A percentile compares a stretch with the other conserved stretches of the same genome.
Conservation (phyloP, 2,113 vertebrate species). For the Hymenochirus boettgeri region DNA sequence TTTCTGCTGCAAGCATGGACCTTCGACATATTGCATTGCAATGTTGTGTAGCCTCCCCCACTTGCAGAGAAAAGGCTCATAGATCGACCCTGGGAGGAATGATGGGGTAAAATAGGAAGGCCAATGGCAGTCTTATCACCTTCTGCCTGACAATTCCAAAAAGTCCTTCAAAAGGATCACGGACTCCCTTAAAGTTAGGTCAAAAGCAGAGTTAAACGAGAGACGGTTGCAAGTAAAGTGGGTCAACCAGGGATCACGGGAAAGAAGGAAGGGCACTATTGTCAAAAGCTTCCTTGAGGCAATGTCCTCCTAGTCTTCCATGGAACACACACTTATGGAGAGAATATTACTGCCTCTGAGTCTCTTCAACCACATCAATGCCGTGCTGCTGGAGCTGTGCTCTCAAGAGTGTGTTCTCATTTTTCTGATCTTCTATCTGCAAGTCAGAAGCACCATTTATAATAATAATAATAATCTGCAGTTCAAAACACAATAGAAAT, state of each 20-base stretch:
- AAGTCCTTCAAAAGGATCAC: conserved; percentile 10
- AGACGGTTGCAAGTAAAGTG: neutral
- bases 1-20: neutral
- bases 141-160: conserved; percentile 10
- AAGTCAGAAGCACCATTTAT: neutral
- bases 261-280: neutral
- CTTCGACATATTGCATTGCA: neutral
- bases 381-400: conserved; percentile 80
- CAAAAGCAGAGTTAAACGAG: neutral
- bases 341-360: conserved; percentile 62
- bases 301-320: neutral
- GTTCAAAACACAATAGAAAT: neutral
- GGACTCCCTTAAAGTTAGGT: neutral
- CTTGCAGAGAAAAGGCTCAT: conserved; percentile 7
- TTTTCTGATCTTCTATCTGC: conserved; percentile 85
- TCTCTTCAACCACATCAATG: conserved; percentile 70
- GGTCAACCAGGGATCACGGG: neutral
- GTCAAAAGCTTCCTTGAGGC: conserved; percentile 14
- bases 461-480: too few species aligned
- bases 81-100: neutral
- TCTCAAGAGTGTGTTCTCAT: conserved; percentile 75
- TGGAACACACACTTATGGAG: neutral
- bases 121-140: neutral
- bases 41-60: neutral
- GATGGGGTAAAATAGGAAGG: neutral